A percentile compares a stretch with the other conserved stretches of the same genome.
These are phyloP conservation scores for Alcedo quadribrachys DNA, from an alignment of 2,797 vertebrate species.

Conservation along the genomic window DNA sequence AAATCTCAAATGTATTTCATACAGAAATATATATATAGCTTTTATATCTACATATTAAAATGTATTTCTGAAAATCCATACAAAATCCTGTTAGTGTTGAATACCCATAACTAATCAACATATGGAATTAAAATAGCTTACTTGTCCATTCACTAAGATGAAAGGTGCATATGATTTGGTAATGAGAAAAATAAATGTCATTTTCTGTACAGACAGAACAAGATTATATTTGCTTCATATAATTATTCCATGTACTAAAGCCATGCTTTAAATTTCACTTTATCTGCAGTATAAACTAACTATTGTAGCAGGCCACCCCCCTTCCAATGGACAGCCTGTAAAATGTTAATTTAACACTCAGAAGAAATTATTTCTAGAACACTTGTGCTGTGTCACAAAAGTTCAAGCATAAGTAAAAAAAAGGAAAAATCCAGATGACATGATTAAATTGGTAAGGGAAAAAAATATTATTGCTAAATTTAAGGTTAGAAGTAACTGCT, in stretches of 20 bases:
- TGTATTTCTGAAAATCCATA: neutral
- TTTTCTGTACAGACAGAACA: too few species aligned
- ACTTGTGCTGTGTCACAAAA: neutral
- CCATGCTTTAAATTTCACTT: too few species aligned
- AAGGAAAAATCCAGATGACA: neutral
- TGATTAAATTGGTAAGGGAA: neutral
- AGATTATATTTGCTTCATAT: too few species aligned
- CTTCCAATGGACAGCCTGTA: neutral
- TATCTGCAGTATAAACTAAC: neutral
- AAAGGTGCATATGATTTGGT: neutral
- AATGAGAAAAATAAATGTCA: neutral
- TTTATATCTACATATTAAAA: neutral
- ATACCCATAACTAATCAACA: neutral
- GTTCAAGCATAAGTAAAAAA: neutral
- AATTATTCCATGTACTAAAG: too few species aligned
- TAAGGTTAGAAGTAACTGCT: neutral
- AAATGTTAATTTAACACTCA: neutral
- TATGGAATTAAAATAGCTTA: neutral
- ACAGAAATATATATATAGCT: neutral
- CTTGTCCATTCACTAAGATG: neutral
- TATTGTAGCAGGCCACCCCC: neutral
- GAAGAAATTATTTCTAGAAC: neutral
- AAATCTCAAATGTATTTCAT: neutral
- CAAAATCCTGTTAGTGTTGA: neutral
- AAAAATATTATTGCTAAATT: neutral